Base-by-base conservation (phyloP, 1,140 invertebrate genomes). In the Euglossa dilemma region DNA sequence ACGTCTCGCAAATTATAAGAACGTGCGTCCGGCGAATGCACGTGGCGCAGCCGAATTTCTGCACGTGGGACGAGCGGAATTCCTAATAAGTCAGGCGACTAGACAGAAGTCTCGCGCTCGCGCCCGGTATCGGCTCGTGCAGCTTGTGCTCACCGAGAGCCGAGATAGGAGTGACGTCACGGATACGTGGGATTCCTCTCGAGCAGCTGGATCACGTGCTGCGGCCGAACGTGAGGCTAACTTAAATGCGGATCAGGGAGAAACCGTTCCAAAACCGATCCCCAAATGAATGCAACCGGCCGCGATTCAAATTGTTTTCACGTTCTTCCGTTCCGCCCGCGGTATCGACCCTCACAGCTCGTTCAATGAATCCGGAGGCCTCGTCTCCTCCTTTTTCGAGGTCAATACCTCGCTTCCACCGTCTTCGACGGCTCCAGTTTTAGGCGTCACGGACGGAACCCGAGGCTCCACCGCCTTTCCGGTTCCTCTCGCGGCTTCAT, bases 191-290 rank as follows among this genome's bases (percentile, higher is more conserved):
- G 91, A 90, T 90, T 91, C 88, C 91, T 89, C 89, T 74, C 66
- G 83, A 91, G 91, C 92, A 93, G 93, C 92, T 93, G 92, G 91
- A 91, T 93, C 92, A 93, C 92, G 93, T 92, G 92, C 92, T 87
- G 71, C 78, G 85, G 80, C 85, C 80, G 89, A 83, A 93, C 91
- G 91, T 92, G 91, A 92, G 91, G 87, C 87, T 87, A 91, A 92
- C 90, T 89, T 89, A 90, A 92, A 91, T 90, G 90, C 90, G 89
- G 86, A 89, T 86, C 88, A 86, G 79, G 87, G 85, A 88, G 84
- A 77, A 76, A 78, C 82, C 78, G 85, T 61, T 78, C 83, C 74
- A 73, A 78, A 83, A 76, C 80, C 52, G 83, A 85, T 87, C 61
- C 54, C 74, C 80, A 83, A 87, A 84, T 78, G 71, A 84, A 76